Base-by-base conservation (phyloP, 2,888 invertebrate species). In the Agelastica alni region DNA sequence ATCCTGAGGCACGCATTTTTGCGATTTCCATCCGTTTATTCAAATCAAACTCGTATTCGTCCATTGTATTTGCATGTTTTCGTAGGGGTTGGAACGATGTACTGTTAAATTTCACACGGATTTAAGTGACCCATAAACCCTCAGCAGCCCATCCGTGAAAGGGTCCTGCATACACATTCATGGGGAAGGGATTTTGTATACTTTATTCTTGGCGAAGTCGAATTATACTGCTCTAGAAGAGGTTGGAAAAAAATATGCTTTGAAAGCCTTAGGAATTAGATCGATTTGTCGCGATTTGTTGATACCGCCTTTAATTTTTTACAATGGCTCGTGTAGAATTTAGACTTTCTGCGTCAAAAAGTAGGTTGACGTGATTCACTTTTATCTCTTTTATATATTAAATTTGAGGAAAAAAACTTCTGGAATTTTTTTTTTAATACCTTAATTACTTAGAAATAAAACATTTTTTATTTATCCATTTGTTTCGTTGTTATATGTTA, bases 11-110 rank as follows among this genome's bases (percentile, higher is more conserved):
- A 41, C 20, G 49, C 10, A 49, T 49, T 49, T 49, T 49, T 49
- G 22, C 42, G 41, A 49, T 41, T 49, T 49, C 41, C 49, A 49
- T 49, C 36, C 45, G 46, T 55, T 56, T 43, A 56, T 56, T 51
- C 51, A 56, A 56, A 56, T 51, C 46, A 26, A 47, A 34, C 36
- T 51, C 28, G 26, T 47, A 51, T 43, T 46, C 42, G 39, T 17
- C 48, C 56, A 49, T 52, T 56, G 52, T 52, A 56, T 56, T 56
- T 56, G 56, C 56, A 56, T 56, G 56, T 52, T 56, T 56, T 53
- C 46, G 52, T 49, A 52, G 47, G 47, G 56, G 56, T 53, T 52
- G 36, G 42, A 43, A 56, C 37, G 51, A 51, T 31, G 56, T 46
- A 47, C 51, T 51, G 56, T 45, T 51, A 51, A 51, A 46, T 51